Conservation (phyloP, 1,140 invertebrate species). For the Leptopilina clavipes region DNA sequence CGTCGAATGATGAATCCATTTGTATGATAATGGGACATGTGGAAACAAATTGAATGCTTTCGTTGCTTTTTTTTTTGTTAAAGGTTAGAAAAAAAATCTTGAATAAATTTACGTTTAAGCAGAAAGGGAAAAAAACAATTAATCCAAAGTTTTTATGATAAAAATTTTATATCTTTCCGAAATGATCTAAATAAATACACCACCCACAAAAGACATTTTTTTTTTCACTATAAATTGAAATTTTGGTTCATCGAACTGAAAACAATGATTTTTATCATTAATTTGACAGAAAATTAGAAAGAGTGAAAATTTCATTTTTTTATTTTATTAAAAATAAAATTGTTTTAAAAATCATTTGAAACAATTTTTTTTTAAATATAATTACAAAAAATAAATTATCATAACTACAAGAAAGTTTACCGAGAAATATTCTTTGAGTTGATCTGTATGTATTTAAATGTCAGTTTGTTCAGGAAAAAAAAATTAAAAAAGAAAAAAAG, state of each 20-base stretch:
- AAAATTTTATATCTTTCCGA: no score
- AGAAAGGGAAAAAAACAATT: not conserved
- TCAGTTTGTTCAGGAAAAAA: not conserved
- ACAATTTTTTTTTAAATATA: not conserved
- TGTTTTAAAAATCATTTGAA: no score
- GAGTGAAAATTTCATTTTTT: no score
- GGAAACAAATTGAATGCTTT: constrained; percentile 17
- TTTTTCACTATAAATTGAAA: no score
- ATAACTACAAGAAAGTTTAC: not conserved
- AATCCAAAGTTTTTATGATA: no score
- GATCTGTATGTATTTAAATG: not conserved
- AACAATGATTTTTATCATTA: no score
- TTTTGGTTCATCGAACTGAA: no score
- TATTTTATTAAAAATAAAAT: not conserved
- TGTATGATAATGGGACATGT: constrained; percentile 28
- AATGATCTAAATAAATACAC: no score
- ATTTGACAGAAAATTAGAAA: no score
- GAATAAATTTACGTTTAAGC: not conserved
- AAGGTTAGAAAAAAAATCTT: not conserved
- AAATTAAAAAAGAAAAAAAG: not conserved
- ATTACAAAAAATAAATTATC: not conserved
- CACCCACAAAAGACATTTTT: no score
- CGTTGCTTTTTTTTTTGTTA: no score
- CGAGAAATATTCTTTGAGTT: not conserved
- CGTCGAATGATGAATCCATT: constrained; percentile 16